Evolutionary conservation across 2,888 invertebrate species (phyloP).

Genomic region (Ecliptopera silaceata): DNA sequence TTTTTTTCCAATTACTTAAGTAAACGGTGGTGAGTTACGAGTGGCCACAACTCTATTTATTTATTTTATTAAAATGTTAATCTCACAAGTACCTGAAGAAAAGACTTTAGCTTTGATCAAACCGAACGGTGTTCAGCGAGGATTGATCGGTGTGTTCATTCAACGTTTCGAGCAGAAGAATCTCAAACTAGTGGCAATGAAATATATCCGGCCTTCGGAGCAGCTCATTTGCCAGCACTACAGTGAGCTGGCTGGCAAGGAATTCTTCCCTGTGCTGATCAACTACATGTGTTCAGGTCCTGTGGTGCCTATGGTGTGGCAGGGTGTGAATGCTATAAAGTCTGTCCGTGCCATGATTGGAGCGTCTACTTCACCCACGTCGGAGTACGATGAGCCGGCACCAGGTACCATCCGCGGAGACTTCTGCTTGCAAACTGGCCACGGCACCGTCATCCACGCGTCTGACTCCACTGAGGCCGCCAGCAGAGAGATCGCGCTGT

Average conservation of each 20-base stretch:
- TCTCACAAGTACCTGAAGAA: neutral
- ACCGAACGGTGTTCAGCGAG: neutral
- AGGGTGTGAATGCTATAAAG: neutral
- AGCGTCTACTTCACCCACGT: neutral
- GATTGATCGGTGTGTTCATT: neutral
- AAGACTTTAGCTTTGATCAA: neutral
- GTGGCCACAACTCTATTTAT: no score
- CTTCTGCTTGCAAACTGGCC: neutral
- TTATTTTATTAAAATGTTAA: no score
- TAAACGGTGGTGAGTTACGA: no score
- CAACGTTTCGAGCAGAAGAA: neutral
- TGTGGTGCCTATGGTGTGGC: constrained; percentile 2
- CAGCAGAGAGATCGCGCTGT: neutral
- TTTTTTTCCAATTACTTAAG: no score
- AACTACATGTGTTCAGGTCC: neutral
- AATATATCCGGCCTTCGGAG: neutral
- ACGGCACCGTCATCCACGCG: constrained; percentile 3
- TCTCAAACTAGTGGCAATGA: neutral
- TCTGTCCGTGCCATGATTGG: neutral
- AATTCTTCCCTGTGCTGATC: neutral
- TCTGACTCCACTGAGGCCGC: neutral
- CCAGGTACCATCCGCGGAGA: constrained; percentile 1
- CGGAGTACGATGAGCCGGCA: neutral
- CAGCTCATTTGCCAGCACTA: constrained; percentile 1
- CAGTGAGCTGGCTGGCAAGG: neutral